These are phyloP conservation scores for Drosophila virilis DNA, from an alignment of 1,140 invertebrate species.

Conservation along the genomic window DNA sequence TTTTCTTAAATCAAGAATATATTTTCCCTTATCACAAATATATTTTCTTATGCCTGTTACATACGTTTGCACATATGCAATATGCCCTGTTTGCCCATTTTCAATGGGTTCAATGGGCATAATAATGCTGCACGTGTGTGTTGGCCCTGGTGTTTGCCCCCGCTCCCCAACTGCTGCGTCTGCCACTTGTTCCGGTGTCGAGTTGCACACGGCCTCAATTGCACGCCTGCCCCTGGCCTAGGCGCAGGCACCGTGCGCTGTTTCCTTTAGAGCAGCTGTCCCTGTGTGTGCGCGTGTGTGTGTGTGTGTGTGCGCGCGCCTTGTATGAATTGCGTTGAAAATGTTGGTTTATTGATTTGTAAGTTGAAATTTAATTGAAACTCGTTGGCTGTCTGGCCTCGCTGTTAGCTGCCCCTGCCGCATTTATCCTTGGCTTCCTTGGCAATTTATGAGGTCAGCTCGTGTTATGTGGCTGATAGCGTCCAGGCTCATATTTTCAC, in stretches of 20 bases:
- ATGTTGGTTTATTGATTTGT: constrained; percentile 81
- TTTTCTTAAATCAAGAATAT: no score
- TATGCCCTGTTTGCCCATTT: no score
- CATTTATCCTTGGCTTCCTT: constrained; percentile 6
- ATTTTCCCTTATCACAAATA: no score
- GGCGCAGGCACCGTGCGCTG: not conserved
- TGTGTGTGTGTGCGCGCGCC: constrained; percentile 17
- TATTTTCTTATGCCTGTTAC: no score
- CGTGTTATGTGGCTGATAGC: constrained; percentile 32
- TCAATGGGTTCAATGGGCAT: no score
- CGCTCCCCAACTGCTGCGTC: constrained; percentile 1
- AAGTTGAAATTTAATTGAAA: constrained; percentile 81
- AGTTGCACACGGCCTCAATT: constrained; percentile 63
- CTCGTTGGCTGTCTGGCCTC: constrained; percentile 15
- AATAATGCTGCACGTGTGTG: constrained; percentile 23
- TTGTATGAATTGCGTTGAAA: constrained; percentile 75
- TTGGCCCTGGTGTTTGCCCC: constrained; percentile 2
- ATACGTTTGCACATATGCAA: no score
- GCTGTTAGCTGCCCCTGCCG: not conserved
- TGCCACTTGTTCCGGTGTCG: constrained; percentile 81
- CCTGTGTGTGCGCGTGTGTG: constrained; percentile 32
- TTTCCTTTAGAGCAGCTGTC: constrained; percentile 59
- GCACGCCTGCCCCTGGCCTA: constrained; percentile 5
- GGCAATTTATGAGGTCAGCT: constrained; percentile 58
- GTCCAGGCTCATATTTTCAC: constrained; percentile 60